These are phyloP conservation scores for Danio kyathit DNA, from an alignment of 2,797 vertebrate genomes.

Conservation along the genomic window DNA sequence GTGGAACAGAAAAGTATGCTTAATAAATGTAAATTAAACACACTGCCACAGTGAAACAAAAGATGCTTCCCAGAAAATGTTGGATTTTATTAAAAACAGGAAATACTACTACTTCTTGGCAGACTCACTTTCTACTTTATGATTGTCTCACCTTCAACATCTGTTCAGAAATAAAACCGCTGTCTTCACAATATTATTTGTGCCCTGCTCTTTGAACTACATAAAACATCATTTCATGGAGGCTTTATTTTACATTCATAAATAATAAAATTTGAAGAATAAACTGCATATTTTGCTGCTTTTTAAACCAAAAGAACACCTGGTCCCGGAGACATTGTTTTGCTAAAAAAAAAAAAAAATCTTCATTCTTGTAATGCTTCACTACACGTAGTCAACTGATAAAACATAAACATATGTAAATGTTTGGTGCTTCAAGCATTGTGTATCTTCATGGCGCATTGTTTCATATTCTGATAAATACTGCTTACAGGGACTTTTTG, in stretches of 20 bases:
- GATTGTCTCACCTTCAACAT: background rate
- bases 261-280: background rate
- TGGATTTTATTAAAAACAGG: background rate
- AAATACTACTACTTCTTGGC: background rate
- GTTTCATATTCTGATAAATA: constrained; percentile 20
- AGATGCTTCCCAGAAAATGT: background rate
- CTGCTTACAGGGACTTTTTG: background rate
- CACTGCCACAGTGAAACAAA: background rate
- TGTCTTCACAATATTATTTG: background rate
- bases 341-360: too few relatives aligned
- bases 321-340: background rate
- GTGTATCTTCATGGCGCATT: constrained; percentile 16
- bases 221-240: background rate
- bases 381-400: background rate
- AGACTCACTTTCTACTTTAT: background rate
- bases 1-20: background rate
- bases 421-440: constrained; percentile 18
- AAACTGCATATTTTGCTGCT: background rate
- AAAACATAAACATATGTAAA: background rate
- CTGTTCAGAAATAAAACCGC: background rate
- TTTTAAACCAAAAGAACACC: background rate
- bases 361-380: background rate
- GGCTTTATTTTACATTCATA: background rate
- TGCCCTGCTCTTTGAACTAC: background rate
- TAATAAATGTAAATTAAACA: background rate